Conservation (phyloP, 2,797 vertebrate genomes). For the Phataginus tricuspis region DNA sequence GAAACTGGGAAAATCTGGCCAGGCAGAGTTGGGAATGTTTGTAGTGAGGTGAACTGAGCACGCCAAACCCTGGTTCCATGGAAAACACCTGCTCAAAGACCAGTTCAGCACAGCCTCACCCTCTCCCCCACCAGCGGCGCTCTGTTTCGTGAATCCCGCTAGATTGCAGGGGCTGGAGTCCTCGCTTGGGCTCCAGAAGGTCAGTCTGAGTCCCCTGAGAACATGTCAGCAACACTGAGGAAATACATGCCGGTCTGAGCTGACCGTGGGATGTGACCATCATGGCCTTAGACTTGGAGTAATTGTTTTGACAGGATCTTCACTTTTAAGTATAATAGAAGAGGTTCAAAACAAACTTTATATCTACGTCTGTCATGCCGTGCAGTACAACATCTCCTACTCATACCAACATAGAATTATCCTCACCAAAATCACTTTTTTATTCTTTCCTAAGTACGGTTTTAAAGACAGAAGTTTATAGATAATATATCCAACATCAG, state of each 20-base stretch:
- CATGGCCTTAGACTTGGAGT: background rate
- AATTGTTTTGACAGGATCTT: background rate
- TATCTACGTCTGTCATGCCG: background rate
- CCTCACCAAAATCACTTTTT: background rate
- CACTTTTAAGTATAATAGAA: background rate
- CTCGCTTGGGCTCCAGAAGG: background rate
- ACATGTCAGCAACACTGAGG: background rate
- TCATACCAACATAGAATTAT: background rate
- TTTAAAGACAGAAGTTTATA: background rate
- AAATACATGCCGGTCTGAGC: background rate
- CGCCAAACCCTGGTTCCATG: background rate
- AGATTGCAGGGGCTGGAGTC: accelerated
- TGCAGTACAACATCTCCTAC: background rate
- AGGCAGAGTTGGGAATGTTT: background rate
- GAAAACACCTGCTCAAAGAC: background rate
- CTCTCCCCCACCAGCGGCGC: background rate
- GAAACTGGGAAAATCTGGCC: background rate
- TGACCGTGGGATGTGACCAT: background rate
- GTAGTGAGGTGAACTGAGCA: background rate
- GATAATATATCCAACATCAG: background rate
- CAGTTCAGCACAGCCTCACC: no score
- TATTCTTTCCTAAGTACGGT: background rate
- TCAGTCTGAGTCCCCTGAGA: background rate
- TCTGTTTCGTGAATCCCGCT: background rate
- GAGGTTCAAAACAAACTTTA: background rate